Conservation (phyloP, 1,140 invertebrate species). For the Phortica variegata region DNA sequence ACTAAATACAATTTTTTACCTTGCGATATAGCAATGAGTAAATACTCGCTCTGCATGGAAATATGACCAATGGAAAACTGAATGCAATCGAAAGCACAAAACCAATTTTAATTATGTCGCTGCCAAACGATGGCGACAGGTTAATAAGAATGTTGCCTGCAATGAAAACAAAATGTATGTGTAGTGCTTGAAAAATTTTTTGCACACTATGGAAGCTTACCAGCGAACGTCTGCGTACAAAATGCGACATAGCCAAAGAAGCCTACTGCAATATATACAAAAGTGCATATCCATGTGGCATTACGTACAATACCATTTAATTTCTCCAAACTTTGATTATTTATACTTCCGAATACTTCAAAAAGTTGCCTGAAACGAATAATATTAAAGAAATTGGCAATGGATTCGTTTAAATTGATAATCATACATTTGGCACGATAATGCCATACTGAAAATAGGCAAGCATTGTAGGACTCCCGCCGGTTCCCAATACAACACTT, state of each 20-base stretch:
- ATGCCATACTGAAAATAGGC: constrained; percentile 93
- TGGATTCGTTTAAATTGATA: neutral
- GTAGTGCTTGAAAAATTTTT: neutral
- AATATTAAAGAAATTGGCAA: neutral
- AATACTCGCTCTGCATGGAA: constrained; percentile 91
- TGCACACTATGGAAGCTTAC: constrained; percentile 62
- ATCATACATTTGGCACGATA: constrained; percentile 90
- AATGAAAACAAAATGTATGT: neutral
- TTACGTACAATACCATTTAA: constrained; percentile 85
- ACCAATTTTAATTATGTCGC: constrained; percentile 87
- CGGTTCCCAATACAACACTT: constrained; percentile 82
- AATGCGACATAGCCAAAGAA: constrained; percentile 96
- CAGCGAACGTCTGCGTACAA: constrained; percentile 73
- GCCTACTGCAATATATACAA: constrained; percentile 84
- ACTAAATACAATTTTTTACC: constrained; percentile 62
- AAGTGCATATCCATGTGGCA: constrained; percentile 88
- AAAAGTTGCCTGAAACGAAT: constrained; percentile 77
- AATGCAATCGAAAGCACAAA: constrained; percentile 94
- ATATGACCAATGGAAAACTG: constrained; percentile 95
- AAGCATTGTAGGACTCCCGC: constrained; percentile 84
- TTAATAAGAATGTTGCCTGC: constrained; percentile 90
- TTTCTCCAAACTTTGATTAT: constrained; percentile 82
- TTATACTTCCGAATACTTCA: constrained; percentile 89
- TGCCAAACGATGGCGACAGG: constrained; percentile 75
- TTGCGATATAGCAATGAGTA: constrained; percentile 87